Conservation (phyloP, 2,113 vertebrate genomes). For the Chloebia gouldiae region DNA sequence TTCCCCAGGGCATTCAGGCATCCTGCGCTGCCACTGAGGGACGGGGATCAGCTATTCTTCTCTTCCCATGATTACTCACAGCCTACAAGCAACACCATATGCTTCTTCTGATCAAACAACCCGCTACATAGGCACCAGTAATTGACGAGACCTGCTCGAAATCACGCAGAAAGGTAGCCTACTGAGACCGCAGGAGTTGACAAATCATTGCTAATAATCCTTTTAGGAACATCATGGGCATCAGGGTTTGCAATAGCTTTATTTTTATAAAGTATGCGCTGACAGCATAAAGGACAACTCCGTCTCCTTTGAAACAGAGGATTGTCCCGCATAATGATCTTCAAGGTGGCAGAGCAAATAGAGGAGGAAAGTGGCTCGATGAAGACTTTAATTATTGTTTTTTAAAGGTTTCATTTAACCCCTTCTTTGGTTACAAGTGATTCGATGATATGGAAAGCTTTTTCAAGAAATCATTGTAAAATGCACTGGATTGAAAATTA, state of each 20-base stretch:
- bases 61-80: slow-evolving; percentile 61
- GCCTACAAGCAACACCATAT: slow-evolving; percentile 81
- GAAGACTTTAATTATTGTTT: background rate
- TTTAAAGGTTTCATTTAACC: background rate
- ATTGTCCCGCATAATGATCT: background rate
- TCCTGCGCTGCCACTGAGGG: slow-evolving; percentile 43
- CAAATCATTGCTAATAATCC: slow-evolving; percentile 83
- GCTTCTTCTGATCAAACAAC: slow-evolving; percentile 80
- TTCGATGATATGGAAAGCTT: background rate
- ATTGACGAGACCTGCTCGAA: slow-evolving; percentile 81
- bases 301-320: slow-evolving; percentile 22
- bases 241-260: slow-evolving; percentile 67
- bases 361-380: background rate
- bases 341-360: background rate
- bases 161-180: slow-evolving; percentile 84
- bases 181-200: slow-evolving; percentile 77
- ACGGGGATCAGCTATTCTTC: slow-evolving; percentile 59
- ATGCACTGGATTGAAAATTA: background rate
- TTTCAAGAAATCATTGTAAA: background rate
- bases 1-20: slow-evolving; percentile 54
- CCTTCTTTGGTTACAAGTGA: background rate
- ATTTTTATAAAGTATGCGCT: slow-evolving; percentile 72
- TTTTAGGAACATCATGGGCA: slow-evolving; percentile 72
- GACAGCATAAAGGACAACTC: slow-evolving; percentile 66
- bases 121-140: slow-evolving; percentile 78